A percentile compares a stretch with the other conserved stretches of the same genome.
Conservation (phyloP, 2,113 vertebrate species). For the Alces alces region DNA sequence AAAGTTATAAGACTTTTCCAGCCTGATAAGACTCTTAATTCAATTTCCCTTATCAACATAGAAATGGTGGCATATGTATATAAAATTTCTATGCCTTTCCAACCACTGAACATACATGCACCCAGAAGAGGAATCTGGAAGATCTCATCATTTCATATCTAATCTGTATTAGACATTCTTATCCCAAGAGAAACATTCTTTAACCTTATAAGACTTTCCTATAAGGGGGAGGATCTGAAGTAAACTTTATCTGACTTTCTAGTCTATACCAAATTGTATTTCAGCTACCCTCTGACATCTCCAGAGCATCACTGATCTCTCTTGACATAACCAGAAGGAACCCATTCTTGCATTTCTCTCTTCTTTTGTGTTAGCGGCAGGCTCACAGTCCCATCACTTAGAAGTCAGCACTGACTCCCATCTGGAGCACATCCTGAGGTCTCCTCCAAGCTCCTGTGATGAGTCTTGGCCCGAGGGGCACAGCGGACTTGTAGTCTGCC, state of each 20-base stretch:
- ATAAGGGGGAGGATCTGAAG: neutral
- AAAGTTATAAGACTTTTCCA: neutral
- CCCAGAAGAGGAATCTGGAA: neutral
- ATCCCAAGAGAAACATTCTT: conserved; percentile 43
- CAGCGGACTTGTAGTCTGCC: neutral
- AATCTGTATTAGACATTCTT: conserved; percentile 3
- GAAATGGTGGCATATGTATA: neutral
- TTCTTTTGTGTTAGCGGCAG: neutral
- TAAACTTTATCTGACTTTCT: neutral
- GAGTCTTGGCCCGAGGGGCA: neutral
- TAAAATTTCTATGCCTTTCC: neutral
- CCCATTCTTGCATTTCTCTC: neutral
- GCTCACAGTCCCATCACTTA: neutral
- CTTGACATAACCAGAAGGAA: neutral
- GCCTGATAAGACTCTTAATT: neutral
- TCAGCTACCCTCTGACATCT: neutral
- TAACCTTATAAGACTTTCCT: conserved; percentile 25
- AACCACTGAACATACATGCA: neutral
- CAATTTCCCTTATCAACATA: conserved; percentile 4
- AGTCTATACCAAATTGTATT: neutral
- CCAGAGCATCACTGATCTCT: neutral
- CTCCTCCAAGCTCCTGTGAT: neutral
- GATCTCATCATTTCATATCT: conserved; percentile 19
- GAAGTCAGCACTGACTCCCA: neutral
- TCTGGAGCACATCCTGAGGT: neutral